Percentiles rank a stretch among this genome's conserved stretches.
These are phyloP conservation scores for Caloenas nicobarica DNA, from an alignment of 2,113 vertebrate genomes.

Conservation along the genomic window DNA sequence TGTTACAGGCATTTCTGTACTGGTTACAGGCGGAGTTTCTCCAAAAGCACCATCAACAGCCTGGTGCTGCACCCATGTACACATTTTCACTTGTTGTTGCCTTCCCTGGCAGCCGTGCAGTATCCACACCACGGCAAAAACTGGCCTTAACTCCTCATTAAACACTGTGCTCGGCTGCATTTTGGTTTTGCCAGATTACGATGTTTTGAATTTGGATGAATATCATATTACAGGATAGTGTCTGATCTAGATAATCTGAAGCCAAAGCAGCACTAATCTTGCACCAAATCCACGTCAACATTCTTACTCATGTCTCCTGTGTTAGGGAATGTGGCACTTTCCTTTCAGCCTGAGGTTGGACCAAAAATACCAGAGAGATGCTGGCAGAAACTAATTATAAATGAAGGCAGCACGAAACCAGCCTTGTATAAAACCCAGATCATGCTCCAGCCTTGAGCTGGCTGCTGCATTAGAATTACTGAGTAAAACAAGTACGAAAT, in stretches of 20 bases:
- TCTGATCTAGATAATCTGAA: constrained; percentile 29
- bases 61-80: not conserved
- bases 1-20: not conserved
- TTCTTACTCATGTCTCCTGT: not conserved
- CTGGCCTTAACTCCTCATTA: not conserved
- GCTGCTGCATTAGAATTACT: not conserved
- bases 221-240: not conserved
- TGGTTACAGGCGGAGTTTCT: not conserved
- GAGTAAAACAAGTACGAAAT: not conserved
- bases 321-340: constrained; percentile 11
- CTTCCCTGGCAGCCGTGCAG: not conserved
- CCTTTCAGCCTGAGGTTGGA: constrained; percentile 18
- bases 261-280: not conserved
- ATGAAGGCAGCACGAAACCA: not conserved
- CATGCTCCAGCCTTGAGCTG: not conserved
- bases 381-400: constrained; percentile 25
- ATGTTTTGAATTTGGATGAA: not conserved
- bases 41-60: not conserved
- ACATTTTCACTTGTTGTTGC: accelerated
- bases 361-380: not conserved
- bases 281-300: not conserved
- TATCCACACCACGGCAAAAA: not conserved
- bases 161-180: not conserved
- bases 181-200: constrained; percentile 3
- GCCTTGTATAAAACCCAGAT: not conserved